Percentiles rank a stretch among this genome's conserved stretches.
Conservation (phyloP, 2,113 vertebrate genomes). For the Lophotis ruficrista region DNA sequence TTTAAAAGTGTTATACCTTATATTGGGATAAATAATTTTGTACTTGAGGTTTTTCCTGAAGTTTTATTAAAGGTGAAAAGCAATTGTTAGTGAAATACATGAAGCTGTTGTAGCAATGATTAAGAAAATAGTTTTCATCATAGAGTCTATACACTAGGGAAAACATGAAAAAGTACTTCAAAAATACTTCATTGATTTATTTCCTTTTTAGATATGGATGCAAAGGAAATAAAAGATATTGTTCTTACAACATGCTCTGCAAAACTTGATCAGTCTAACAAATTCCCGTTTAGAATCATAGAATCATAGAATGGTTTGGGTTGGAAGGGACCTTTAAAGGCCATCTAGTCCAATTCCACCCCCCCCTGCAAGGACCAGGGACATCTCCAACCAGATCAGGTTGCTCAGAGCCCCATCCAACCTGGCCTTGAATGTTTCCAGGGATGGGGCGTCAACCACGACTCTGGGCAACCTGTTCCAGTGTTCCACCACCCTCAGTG, state of each 20-base stretch:
- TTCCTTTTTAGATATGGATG: background rate
- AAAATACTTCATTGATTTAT: background rate
- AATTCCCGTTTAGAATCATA: background rate
- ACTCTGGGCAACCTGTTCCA: too few relatives aligned
- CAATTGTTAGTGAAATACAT: background rate
- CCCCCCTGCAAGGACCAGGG: too few relatives aligned
- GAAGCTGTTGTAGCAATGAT: background rate
- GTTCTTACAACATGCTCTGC: background rate
- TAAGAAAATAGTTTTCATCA: constrained; percentile 21
- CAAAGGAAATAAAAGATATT: background rate
- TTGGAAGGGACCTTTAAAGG: too few relatives aligned
- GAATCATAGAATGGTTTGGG: too few relatives aligned
- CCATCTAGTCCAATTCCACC: too few relatives aligned
- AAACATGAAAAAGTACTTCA: background rate
- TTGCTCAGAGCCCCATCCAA: too few relatives aligned
- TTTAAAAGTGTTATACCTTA: background rate
- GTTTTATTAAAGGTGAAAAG: constrained; percentile 16
- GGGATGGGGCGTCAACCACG: too few relatives aligned
- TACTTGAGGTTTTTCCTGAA: background rate
- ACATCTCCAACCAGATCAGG: too few relatives aligned
- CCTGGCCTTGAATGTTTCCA: too few relatives aligned
- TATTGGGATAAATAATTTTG: background rate
- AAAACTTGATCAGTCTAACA: background rate
- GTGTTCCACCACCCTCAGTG: too few relatives aligned
- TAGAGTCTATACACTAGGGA: background rate